Percentiles rank a stretch among this genome's conserved stretches.
Conservation (phyloP, 2,113 vertebrate species). For the Neolamprologus sp. region DNA sequence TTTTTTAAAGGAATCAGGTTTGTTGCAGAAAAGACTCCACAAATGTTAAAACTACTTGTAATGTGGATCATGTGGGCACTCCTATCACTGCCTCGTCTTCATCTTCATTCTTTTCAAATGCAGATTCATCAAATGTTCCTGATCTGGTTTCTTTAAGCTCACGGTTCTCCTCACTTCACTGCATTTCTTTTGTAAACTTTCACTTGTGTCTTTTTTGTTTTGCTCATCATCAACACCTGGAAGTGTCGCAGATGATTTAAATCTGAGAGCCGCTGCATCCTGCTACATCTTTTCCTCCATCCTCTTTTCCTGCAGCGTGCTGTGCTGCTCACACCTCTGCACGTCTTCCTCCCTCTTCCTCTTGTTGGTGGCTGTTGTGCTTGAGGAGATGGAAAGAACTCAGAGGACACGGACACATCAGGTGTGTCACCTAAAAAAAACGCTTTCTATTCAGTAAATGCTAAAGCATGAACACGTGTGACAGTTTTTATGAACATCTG, state of each 20-base stretch:
- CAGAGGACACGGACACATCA: neutral
- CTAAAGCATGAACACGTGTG: rapidly evolving
- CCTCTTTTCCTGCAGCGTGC: neutral
- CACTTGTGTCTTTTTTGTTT: neutral
- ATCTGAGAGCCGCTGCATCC: neutral
- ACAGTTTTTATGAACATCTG: rapidly evolving
- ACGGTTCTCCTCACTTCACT: rapidly evolving
- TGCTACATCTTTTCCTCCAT: neutral
- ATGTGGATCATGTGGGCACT: neutral
- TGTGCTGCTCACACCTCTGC: neutral
- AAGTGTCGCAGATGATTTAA: neutral
- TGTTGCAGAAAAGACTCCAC: neutral
- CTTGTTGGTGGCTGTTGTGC: rapidly evolving
- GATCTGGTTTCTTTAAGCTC: neutral
- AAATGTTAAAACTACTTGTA: neutral
- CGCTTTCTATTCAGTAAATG: neutral
- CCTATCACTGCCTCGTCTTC: rapidly evolving
- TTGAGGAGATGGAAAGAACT: rapidly evolving
- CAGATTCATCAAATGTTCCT: neutral
- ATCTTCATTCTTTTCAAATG: neutral
- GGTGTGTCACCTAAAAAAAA: neutral
- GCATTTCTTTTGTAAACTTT: neutral
- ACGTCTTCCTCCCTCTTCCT: neutral
- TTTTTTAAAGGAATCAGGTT: neutral
- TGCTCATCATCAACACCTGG: neutral